A percentile compares a stretch with the other conserved stretches of the same genome.
phyloP scores from a whole-genome alignment of 1,140 invertebrate genomes.

The Sminthurinus signatus region DNA sequence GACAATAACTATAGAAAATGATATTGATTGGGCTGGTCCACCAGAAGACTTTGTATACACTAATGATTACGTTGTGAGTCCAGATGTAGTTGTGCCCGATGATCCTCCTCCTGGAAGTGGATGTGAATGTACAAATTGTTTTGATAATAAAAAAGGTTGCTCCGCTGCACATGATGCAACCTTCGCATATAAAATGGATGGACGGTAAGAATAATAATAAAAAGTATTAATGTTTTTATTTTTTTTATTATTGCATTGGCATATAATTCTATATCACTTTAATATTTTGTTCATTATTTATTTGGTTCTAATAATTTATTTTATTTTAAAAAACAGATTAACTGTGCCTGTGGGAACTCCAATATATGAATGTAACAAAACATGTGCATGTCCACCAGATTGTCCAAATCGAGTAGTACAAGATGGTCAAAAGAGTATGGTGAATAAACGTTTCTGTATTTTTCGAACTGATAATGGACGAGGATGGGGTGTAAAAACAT shows the following conservation, averaged over 20 bases:
- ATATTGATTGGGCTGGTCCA: conserved; percentile 58
- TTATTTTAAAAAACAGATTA: too few relatives aligned
- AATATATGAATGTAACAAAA: conserved; percentile 88
- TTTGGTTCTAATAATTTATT: too few relatives aligned
- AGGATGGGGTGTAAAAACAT: conserved; percentile 87
- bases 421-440: conserved; percentile 52
- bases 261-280: too few relatives aligned
- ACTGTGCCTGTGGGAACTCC: conserved; percentile 67
- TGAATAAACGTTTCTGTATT: conserved; percentile 71
- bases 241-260: too few relatives aligned
- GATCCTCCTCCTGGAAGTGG: conserved; percentile 71
- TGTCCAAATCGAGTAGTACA: conserved; percentile 86
- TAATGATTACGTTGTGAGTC: conserved; percentile 63
- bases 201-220: conserved; percentile 7
- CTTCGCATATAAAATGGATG: conserved; percentile 17
- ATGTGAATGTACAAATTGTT: conserved; percentile 57
- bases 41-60: conserved; percentile 78
- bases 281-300: too few relatives aligned
- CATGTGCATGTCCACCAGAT: conserved; percentile 64
- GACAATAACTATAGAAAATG: conserved; percentile 49
- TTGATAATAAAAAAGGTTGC: conserved; percentile 16
- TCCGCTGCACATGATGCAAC: background rate
- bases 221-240: too few relatives aligned
- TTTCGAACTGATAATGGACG: conserved; percentile 79
- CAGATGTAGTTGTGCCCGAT: conserved; percentile 63